These are phyloP conservation scores for Pampus argenteus DNA, from an alignment of 2,797 vertebrate species.

Conservation along the genomic window DNA sequence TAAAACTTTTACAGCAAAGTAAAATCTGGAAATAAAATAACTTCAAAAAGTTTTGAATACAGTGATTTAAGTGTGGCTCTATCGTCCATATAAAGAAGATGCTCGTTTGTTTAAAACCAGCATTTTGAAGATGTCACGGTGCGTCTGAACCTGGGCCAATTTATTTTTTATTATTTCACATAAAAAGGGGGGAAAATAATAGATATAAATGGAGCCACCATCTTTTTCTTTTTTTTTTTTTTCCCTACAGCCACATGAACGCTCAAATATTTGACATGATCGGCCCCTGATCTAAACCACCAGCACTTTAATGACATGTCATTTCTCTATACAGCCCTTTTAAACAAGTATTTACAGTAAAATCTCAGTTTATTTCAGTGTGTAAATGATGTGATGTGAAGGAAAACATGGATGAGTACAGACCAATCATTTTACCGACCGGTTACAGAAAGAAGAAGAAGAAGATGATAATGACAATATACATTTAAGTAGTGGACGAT, in stretches of 20 bases:
- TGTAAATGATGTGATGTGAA: slow-evolving; percentile 26
- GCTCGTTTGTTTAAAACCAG: slow-evolving; percentile 25
- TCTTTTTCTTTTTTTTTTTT: neutral
- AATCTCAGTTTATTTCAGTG: slow-evolving; percentile 29
- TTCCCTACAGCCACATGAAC: neutral
- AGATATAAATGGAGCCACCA: too few species aligned
- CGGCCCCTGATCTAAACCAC: slow-evolving; percentile 55
- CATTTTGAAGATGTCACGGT: slow-evolving; percentile 22
- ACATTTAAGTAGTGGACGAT: slow-evolving; percentile 3
- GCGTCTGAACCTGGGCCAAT: neutral
- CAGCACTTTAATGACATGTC: slow-evolving; percentile 53
- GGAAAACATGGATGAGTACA: slow-evolving; percentile 14
- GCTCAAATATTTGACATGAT: slow-evolving; percentile 20
- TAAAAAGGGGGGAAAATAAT: slow-evolving; percentile 8
- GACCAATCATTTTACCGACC: slow-evolving; percentile 29
- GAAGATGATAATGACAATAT: neutral
- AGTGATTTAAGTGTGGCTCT: slow-evolving; percentile 3
- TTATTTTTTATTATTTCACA: slow-evolving; percentile 24
- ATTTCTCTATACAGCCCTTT: slow-evolving; percentile 75
- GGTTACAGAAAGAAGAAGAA: slow-evolving; percentile 30
- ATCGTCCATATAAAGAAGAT: neutral
- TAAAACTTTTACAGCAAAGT: neutral
- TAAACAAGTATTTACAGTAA: slow-evolving; percentile 66
- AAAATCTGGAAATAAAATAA: slow-evolving; percentile 28
- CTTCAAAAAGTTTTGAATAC: slow-evolving; percentile 30